Evolutionary conservation across 2,113 vertebrate species (phyloP), one percentile per base, ranked within the genome.

Genomic region (Eulemur macaco): DNA sequence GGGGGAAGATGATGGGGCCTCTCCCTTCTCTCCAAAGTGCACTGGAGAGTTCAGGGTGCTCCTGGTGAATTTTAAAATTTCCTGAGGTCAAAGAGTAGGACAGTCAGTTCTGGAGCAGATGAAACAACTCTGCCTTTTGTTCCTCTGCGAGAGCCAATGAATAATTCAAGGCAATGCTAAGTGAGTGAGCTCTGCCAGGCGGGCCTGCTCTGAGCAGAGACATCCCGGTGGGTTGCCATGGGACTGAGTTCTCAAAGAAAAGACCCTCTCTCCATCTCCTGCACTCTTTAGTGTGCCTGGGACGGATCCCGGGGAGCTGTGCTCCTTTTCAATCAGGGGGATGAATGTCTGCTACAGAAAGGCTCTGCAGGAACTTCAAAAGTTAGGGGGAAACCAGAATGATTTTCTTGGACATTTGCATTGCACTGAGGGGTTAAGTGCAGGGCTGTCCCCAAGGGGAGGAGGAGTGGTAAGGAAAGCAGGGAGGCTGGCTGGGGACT

Each of bases 131-230:
- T 91, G 86, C 42, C 64, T 93, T 86, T 88, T 93, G 60, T 91
- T 89, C 56, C 68, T 93, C 78, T 37, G 89, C 11, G 54, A 73
- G 73, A 86, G 29, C 91, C 76, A 64, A 96, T 97, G 92, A 97
- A 97, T 98, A 94, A 97, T 97, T 97, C 89, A 98, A 81, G 58
- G 52, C 56, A 21, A 5, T 21, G 69, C 82, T 71, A 64, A 78
- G 80, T 47, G 60, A 76, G 56, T 6, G 6, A 31, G 13, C 83
- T 84, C n/a, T 17, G 81, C 23, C 31, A 73, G 88, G 34, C 45
- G 81, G 64, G 69, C 45, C 42, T 56, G 84, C 91, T 54, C 3
- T 0, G 89, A 90, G 68, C 60, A 50, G 93, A 20, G 66, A 50
- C 91, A 45, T 29, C 58, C 73, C 69, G 82, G 45, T 77, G 81